Percentiles rank a stretch among this genome's conserved stretches.
Evolutionary conservation across 2,888 invertebrate species (phyloP).

Genomic region (Zhuqinia jingwanae): DNA sequence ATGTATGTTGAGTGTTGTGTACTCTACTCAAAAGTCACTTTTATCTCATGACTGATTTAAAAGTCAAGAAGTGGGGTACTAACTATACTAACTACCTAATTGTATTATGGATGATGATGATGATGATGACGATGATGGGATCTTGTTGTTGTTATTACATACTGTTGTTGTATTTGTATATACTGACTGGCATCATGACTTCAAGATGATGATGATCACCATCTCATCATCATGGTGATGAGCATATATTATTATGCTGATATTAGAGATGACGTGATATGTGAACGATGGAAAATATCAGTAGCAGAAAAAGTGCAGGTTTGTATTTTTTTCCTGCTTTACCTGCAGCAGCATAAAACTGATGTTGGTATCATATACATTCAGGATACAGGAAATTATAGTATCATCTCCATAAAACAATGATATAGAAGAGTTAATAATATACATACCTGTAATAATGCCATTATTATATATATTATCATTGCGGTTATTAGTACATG

Average conservation of each 20-base stretch:
- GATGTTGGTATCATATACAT: too few species aligned
- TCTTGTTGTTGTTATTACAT: not conserved
- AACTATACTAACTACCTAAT: constrained; percentile 34
- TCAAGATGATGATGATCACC: not conserved
- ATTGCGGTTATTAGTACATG: not conserved
- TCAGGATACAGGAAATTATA: not conserved
- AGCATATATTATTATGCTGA: constrained; percentile 26
- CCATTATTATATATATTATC: not conserved
- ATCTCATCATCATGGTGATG: constrained; percentile 2
- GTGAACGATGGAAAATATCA: constrained; percentile 28
- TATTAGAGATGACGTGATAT: constrained; percentile 12
- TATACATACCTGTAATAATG: not conserved
- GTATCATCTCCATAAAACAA: constrained; percentile 10
- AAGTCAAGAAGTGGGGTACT: constrained; percentile 29
- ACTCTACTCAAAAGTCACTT: too few species aligned
- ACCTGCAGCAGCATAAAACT: too few species aligned
- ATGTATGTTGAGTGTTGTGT: constrained; percentile 3
- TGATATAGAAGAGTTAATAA: not conserved
- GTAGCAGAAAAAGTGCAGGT: not conserved
- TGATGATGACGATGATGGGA: constrained; percentile 1
- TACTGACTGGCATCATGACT: too few species aligned
- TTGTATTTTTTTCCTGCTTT: not conserved
- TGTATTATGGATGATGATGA: constrained; percentile 12
- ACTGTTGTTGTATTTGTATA: not conserved
- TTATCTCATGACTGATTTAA: constrained; percentile 3